Conservation (phyloP, 2,888 invertebrate species). For the Vesta saturnalis region DNA sequence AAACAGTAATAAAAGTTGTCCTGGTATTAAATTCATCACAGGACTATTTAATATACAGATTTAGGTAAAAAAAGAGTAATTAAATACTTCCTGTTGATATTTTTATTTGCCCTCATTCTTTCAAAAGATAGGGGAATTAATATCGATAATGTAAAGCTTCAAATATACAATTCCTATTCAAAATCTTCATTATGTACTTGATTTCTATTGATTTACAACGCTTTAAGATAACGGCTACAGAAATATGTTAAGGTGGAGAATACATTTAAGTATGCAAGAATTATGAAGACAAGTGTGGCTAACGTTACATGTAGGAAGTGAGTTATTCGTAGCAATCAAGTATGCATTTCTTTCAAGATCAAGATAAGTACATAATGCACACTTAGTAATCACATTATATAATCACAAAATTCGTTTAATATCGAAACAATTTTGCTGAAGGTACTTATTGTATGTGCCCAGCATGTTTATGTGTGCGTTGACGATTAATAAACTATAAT, state of each 20-base stretch:
- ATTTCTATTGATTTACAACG: too few species aligned
- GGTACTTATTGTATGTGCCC: conserved; percentile 47
- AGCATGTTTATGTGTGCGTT: too few species aligned
- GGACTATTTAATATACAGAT: neutral
- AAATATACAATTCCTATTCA: too few species aligned
- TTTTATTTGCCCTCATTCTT: too few species aligned
- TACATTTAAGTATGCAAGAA: conserved; percentile 11
- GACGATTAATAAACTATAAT: too few species aligned
- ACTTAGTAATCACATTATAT: conserved; percentile 32
- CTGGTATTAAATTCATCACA: conserved; percentile 9
- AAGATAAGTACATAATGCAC: conserved; percentile 32
- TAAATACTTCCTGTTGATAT: conserved; percentile 20
- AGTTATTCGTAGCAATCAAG: conserved; percentile 29
- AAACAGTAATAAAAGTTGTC: conserved; percentile 20
- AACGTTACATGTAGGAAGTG: conserved; percentile 23
- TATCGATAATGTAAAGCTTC: too few species aligned
- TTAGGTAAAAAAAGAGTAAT: conserved; percentile 3
- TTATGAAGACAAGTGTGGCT: conserved; percentile 12
- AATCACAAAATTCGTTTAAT: conserved; percentile 35
- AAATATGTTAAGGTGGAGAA: neutral
- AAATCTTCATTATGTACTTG: too few species aligned
- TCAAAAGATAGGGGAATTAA: too few species aligned
- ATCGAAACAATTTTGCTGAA: conserved; percentile 35
- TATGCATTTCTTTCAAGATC: conserved; percentile 29
- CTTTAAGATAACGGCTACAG: neutral